Evolutionary conservation across 2,797 vertebrate genomes (phyloP).

Genomic region (Catostomus latipinnis): DNA sequence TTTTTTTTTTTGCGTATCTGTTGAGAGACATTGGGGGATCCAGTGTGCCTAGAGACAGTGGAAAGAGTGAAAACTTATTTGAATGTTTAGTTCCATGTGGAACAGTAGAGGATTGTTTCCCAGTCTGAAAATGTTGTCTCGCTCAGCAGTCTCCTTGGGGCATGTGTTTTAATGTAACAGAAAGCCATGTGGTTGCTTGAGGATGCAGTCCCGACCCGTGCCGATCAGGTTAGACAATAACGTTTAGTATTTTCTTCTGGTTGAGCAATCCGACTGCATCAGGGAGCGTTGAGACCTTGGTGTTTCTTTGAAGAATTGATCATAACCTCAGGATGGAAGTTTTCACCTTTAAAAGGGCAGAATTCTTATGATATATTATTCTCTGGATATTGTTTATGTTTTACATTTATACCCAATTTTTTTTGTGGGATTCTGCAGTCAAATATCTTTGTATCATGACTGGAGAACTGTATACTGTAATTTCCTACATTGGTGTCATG

Average conservation of each 20-base stretch:
- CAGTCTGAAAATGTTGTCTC: constrained; percentile 29
- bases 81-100: constrained; percentile 20
- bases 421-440: too few species aligned
- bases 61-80: constrained; percentile 19
- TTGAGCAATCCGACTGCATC: neutral
- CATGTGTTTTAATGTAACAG: constrained; percentile 7
- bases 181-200: constrained; percentile 10
- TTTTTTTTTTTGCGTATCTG: neutral
- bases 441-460: too few species aligned
- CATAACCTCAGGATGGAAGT: neutral
- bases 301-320: neutral
- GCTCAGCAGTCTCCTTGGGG: constrained; percentile 11
- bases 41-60: constrained; percentile 18
- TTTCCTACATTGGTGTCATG: too few species aligned
- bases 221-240: constrained; percentile 20
- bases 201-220: constrained; percentile 5
- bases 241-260: constrained; percentile 9
- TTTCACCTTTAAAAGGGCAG: neutral
- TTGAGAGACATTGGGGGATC: neutral
- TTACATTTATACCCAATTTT: too few species aligned
- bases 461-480: too few species aligned
- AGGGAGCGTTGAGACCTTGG: neutral
- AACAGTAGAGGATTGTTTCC: constrained; percentile 31
- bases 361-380: too few species aligned
- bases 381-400: too few species aligned